Evolutionary conservation across 2,888 invertebrate species (phyloP).

Genomic region (Eupithecia subfuscata): DNA sequence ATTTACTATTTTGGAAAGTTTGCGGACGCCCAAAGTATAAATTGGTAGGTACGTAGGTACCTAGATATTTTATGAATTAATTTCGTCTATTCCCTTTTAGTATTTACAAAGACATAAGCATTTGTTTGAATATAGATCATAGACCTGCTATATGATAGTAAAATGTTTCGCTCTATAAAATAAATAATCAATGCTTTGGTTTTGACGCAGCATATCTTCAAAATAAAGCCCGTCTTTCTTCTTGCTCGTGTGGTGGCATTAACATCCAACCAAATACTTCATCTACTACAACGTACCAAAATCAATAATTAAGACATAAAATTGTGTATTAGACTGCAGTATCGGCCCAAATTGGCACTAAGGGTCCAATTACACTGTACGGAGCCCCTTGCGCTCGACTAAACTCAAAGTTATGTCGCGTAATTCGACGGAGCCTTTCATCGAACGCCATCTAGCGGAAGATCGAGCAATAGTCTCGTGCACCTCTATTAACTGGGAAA

Average conservation of each 20-base stretch:
- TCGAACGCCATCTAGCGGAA: slow-evolving; percentile 58
- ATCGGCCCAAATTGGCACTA: slow-evolving; percentile 61
- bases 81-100: no score
- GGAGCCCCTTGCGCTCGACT: slow-evolving; percentile 52
- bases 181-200: neutral
- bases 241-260: neutral
- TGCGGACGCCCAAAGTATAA: neutral
- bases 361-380: slow-evolving; percentile 67
- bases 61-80: neutral
- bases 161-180: neutral
- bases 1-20: neutral
- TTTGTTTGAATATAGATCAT: neutral
- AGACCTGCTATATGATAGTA: neutral
- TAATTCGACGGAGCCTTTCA: slow-evolving; percentile 64
- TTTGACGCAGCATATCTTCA: neutral
- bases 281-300: slow-evolving; percentile 10
- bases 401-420: slow-evolving; percentile 59
- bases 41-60: neutral
- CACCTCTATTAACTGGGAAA: slow-evolving; percentile 60
- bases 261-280: neutral
- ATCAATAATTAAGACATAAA: slow-evolving; percentile 32
- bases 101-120: no score
- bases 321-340: slow-evolving; percentile 39
- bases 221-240: neutral
- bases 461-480: slow-evolving; percentile 55